Evolutionary conservation across 1,140 invertebrate genomes (phyloP).

Genomic region (Brachionus koreanus): DNA sequence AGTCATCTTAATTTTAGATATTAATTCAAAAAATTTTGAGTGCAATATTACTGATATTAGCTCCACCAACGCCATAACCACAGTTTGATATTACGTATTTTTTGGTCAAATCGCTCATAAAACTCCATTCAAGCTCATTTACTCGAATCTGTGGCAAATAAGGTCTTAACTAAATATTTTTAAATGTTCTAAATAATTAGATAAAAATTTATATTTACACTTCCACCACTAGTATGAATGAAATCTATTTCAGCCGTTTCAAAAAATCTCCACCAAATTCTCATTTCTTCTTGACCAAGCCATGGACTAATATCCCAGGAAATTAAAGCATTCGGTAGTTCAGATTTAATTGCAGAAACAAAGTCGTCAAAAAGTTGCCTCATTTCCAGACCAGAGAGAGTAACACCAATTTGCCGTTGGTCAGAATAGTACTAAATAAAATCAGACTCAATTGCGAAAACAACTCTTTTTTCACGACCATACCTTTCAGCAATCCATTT

Average conservation of each 20-base stretch:
- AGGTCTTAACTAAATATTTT: background rate
- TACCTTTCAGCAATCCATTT: constrained; percentile 1
- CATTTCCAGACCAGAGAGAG: constrained; percentile 10
- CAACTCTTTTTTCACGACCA: background rate
- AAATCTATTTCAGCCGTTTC: background rate
- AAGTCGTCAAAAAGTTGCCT: constrained; percentile 8
- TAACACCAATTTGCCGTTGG: background rate
- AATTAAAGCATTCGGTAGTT: constrained; percentile 32
- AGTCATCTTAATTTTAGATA: background rate
- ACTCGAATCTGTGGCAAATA: background rate
- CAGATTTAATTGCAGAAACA: background rate
- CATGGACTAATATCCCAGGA: constrained; percentile 37
- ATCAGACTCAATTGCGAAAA: constrained; percentile 27
- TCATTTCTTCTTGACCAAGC: constrained; percentile 5
- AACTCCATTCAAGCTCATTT: constrained; percentile 26
- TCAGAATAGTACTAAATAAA: constrained; percentile 30
- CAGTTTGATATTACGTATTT: constrained; percentile 34
- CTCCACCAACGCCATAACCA: constrained; percentile 33
- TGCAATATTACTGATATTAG: background rate
- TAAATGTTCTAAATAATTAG: background rate
- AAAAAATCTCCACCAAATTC: constrained; percentile 26
- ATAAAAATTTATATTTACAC: background rate
- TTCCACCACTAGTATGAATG: constrained; percentile 38
- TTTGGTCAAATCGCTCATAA: constrained; percentile 8
- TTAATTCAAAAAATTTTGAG: background rate